A percentile compares a stretch with the other conserved stretches of the same genome.
These are phyloP conservation scores for Tokudaia tokunoshimensis DNA, from an alignment of 2,797 vertebrate genomes.

Conservation along the genomic window DNA sequence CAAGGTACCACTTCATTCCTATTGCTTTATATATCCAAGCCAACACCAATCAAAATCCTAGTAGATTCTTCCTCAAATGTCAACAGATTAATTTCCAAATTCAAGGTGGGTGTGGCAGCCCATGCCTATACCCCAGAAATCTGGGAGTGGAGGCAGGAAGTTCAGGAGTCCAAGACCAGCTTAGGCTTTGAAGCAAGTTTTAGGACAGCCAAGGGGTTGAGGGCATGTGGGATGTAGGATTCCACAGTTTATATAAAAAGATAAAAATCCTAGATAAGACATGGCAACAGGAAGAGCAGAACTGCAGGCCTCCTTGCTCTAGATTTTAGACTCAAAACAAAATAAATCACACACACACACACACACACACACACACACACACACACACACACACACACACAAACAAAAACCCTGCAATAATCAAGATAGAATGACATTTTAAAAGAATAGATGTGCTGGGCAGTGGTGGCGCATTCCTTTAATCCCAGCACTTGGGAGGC, in stretches of 20 bases:
- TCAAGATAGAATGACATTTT: background rate
- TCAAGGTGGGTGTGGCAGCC: background rate
- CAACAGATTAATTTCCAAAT: background rate
- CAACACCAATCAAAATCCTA: background rate
- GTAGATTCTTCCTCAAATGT: background rate
- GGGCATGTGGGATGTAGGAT: background rate
- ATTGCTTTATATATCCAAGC: background rate
- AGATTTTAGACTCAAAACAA: background rate
- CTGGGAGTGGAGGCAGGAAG: background rate
- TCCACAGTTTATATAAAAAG: background rate
- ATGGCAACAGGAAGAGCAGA: background rate
- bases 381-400: background rate
- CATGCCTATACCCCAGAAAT: background rate
- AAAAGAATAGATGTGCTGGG: too few species aligned
- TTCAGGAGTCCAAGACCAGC: background rate
- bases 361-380: background rate
- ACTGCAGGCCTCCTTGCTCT: background rate
- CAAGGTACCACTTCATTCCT: background rate
- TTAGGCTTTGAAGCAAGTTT: background rate
- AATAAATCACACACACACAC: background rate
- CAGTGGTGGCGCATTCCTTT: too few species aligned
- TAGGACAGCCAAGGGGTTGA: background rate
- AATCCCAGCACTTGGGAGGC: too few species aligned
- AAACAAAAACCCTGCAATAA: background rate
- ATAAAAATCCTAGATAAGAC: background rate